These are phyloP conservation scores for Drosophila willistoni DNA, from an alignment of 1,140 invertebrate genomes.

Conservation along the genomic window DNA sequence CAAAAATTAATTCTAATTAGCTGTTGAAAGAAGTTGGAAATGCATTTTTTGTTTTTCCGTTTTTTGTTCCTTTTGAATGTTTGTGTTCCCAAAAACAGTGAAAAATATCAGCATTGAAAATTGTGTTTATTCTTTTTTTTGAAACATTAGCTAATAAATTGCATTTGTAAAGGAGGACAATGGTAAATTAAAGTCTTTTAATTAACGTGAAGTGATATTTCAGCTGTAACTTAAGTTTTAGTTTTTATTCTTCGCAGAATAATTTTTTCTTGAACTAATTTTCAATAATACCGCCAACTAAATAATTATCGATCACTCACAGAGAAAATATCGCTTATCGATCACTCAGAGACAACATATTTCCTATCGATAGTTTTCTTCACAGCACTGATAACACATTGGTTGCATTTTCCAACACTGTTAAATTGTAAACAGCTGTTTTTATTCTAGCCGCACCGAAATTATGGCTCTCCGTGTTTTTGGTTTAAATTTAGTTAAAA, in stretches of 20 bases:
- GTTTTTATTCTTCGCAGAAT: too few species aligned
- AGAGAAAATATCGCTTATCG: not conserved
- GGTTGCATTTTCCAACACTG: conserved; percentile 35
- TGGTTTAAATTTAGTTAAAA: conserved; percentile 74
- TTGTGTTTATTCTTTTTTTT: conserved; percentile 46
- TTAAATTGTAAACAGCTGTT: conserved; percentile 47
- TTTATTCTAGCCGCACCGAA: conserved; percentile 20
- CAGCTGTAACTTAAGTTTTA: too few species aligned
- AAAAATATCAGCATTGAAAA: conserved; percentile 73
- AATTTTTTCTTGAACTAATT: too few species aligned
- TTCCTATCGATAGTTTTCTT: too few species aligned
- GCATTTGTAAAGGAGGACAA: conserved; percentile 67
- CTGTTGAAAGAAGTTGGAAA: conserved; percentile 63
- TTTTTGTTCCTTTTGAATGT: conserved; percentile 54
- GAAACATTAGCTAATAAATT: conserved; percentile 68
- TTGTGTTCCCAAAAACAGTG: conserved; percentile 50
- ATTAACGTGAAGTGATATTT: not conserved
- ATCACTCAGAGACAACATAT: too few species aligned
- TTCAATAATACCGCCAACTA: too few species aligned
- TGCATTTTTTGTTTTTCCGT: conserved; percentile 60
- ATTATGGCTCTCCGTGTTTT: conserved; percentile 77
- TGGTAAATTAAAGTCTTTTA: conserved; percentile 43
- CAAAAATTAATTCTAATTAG: conserved; percentile 63
- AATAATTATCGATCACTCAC: too few species aligned
- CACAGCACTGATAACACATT: too few species aligned